These are phyloP conservation scores for Lymantria monacha DNA, from an alignment of 2,888 invertebrate genomes.

Conservation along the genomic window DNA sequence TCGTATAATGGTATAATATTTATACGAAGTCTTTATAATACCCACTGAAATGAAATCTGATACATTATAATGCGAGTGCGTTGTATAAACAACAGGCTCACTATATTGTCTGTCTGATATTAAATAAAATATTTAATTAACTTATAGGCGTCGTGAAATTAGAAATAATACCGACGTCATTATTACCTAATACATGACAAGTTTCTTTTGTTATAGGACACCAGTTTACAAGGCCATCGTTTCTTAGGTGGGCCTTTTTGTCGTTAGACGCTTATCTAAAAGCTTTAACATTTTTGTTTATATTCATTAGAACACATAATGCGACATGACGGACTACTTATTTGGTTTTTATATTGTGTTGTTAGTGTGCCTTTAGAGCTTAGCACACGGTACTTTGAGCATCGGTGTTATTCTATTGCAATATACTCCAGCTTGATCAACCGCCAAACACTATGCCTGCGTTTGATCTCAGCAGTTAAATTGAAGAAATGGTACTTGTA, in stretches of 20 bases:
- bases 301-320: conserved; percentile 53
- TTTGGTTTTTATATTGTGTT: conserved; percentile 57
- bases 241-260: conserved; percentile 74
- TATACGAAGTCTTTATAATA: no score
- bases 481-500: no score
- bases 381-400: conserved; percentile 17
- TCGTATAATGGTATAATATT: no score
- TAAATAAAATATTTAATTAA: no score
- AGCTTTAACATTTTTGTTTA: conserved; percentile 48
- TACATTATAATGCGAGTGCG: no score
- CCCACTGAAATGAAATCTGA: no score
- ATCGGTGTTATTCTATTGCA: conserved; percentile 25
- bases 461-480: no score
- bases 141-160: not conserved
- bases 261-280: conserved; percentile 59
- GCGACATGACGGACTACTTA: conserved; percentile 51
- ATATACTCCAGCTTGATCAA: no score
- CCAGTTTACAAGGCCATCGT: conserved; percentile 78
- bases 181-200: conserved; percentile 24
- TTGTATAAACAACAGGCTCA: no score
- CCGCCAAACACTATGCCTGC: no score
- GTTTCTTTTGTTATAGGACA: conserved; percentile 77
- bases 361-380: conserved; percentile 37
- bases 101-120: no score
- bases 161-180: not conserved